phyloP scores from a whole-genome alignment of 2,113 vertebrate genomes.

The Chunga burmeisteri region DNA sequence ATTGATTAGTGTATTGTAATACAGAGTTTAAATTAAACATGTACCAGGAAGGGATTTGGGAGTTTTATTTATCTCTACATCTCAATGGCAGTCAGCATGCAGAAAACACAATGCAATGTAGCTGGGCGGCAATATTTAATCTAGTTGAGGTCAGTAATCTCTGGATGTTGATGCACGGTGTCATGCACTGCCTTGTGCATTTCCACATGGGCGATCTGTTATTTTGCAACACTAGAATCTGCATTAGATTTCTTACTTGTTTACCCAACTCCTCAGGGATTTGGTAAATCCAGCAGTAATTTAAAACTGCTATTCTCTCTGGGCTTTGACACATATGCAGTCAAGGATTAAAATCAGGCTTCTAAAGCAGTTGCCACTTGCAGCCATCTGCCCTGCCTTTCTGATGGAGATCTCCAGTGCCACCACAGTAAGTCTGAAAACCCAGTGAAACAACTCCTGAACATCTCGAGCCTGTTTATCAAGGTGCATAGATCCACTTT shows the following conservation, averaged over 20 bases:
- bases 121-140: neutral
- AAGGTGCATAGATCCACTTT: neutral
- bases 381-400: neutral
- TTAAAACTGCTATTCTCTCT: neutral
- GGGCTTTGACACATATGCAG: neutral
- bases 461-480: neutral
- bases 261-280: neutral
- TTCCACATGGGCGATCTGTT: constrained; percentile 35
- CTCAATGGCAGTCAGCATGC: neutral
- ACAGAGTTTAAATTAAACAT: neutral
- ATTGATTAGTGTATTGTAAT: neutral
- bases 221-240: constrained; percentile 1
- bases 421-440: neutral
- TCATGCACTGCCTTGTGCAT: neutral
- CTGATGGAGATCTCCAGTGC: neutral
- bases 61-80: neutral
- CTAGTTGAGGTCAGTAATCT: constrained; percentile 17
- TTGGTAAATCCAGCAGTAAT: neutral
- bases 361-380: neutral
- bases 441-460: neutral
- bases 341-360: neutral
- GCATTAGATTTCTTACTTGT: constrained; percentile 31
- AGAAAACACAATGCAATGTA: neutral
- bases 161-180: constrained; percentile 11
- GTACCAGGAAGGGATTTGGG: neutral